Evolutionary conservation across 2,113 vertebrate genomes (phyloP), one percentile per base, ranked within the genome.

Genomic region (Sapajus apella): DNA sequence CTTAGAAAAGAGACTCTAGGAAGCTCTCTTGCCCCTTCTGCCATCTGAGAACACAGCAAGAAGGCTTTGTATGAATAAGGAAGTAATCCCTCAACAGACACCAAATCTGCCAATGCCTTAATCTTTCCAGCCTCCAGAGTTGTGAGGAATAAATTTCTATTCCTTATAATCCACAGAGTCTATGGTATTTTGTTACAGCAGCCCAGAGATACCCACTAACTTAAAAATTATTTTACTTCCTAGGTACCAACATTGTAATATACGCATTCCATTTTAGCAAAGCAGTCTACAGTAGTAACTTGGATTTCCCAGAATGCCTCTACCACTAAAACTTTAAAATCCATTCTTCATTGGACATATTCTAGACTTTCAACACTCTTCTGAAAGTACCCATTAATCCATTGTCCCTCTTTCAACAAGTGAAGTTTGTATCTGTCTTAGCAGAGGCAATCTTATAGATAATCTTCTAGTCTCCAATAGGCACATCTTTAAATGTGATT

Each of bases 11-110:
- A 9, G 2, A 43, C 2, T 3, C 32, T 14, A 37, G 1, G 16
- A 18, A 37, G 32, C 8, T 50, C 5, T 11, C 32, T 64, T 6
- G 0, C 20, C 14, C 4, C 4, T 35, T 72, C n/a, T 9, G 1
- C 27, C 21, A n/a, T 30, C 30, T n/a, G 30, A 80, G 5, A 11
- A 43, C 7, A 85, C 1, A 56, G 1, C 2, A 17, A 77, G 30
- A 55, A 27, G 13, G 30, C 9, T 18, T 11, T 56, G 10, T 68
- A 43, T 66, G 37, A 55, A 35, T 30, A 27, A 27, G 17, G 21
- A 50, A 68, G 37, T 35, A 18, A 2, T 7, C 30, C 35, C 16
- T 68, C 14, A 2, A 6, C 4, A 45, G 52, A 47, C 5, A 72
- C 50, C 37, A 75, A 61, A 72, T 16, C 17, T 61, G 12, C 12